Conservation (phyloP, 2,888 invertebrate genomes). For the Pachliopta kotzebuea region DNA sequence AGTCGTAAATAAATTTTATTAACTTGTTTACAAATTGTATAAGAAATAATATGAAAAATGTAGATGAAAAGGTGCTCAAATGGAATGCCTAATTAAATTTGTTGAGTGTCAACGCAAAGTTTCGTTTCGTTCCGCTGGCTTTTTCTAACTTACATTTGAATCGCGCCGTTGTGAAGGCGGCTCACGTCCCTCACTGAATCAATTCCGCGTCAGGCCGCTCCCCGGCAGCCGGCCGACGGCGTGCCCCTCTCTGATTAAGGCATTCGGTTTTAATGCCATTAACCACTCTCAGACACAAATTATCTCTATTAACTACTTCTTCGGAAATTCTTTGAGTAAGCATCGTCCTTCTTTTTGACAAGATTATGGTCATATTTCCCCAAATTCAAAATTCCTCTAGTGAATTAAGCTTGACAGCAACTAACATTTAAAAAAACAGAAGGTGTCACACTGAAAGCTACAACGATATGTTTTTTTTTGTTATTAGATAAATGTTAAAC, state of each 20-base stretch:
- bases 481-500: too few species aligned
- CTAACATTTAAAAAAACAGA: too few species aligned
- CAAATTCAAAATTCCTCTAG: too few species aligned
- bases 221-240: conserved; percentile 33
- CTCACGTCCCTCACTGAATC: conserved; percentile 74
- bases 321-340: neutral
- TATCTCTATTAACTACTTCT: conserved; percentile 3
- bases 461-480: too few species aligned
- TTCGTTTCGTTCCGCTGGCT: conserved; percentile 48
- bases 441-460: too few species aligned
- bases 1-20: neutral
- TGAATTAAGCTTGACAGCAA: too few species aligned
- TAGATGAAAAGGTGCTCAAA: conserved; percentile 43
- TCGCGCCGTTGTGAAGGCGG: conserved; percentile 57
- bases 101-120: conserved; percentile 67
- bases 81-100: conserved; percentile 66
- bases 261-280: conserved; percentile 16
- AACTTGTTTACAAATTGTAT: neutral
- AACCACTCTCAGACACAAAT: conserved; percentile 1
- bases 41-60: conserved; percentile 31
- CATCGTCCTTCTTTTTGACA: neutral
- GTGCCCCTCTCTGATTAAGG: conserved; percentile 24
- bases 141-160: conserved; percentile 61
- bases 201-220: conserved; percentile 69
- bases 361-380: neutral